Percentiles rank a stretch among this genome's conserved stretches.
Conservation (phyloP, 2,797 vertebrate genomes). For the Nannoperca australis region DNA sequence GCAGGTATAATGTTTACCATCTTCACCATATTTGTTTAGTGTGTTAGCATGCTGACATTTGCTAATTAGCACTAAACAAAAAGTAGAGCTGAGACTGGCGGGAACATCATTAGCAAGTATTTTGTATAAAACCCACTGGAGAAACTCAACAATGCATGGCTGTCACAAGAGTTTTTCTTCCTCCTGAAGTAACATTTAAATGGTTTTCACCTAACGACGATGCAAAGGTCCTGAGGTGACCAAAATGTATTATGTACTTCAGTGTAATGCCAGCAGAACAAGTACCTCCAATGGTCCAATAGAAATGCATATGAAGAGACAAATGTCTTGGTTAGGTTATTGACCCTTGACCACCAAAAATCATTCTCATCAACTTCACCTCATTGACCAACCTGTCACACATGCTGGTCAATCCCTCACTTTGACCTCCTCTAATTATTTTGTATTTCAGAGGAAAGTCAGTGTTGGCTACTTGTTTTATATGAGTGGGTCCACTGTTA, state of each 20-base stretch:
- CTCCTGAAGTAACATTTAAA: background rate
- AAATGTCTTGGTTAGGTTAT: constrained; percentile 14
- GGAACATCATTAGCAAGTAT: background rate
- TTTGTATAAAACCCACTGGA: background rate
- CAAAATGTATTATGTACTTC: background rate
- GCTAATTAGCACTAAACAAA: background rate
- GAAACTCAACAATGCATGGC: background rate
- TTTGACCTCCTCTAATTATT: constrained; percentile 7
- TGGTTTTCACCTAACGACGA: background rate
- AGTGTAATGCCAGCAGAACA: background rate
- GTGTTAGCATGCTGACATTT: background rate
- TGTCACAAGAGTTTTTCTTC: background rate
- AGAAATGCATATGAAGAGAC: constrained; percentile 29
- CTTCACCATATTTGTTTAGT: background rate
- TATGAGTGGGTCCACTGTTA: background rate
- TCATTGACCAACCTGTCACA: constrained; percentile 46
- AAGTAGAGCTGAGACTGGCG: background rate
- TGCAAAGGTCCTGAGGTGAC: background rate
- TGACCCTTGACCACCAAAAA: constrained; percentile 45
- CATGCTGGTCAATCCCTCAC: constrained; percentile 8
- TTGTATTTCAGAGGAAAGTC: constrained; percentile 4
- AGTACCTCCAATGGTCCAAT: constrained; percentile 30
- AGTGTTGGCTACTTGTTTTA: constrained; percentile 6
- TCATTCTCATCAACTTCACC: constrained; percentile 35
- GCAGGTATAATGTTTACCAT: background rate